Evolutionary conservation across 2,797 vertebrate species (phyloP).

Genomic region (Botia kubotai): DNA sequence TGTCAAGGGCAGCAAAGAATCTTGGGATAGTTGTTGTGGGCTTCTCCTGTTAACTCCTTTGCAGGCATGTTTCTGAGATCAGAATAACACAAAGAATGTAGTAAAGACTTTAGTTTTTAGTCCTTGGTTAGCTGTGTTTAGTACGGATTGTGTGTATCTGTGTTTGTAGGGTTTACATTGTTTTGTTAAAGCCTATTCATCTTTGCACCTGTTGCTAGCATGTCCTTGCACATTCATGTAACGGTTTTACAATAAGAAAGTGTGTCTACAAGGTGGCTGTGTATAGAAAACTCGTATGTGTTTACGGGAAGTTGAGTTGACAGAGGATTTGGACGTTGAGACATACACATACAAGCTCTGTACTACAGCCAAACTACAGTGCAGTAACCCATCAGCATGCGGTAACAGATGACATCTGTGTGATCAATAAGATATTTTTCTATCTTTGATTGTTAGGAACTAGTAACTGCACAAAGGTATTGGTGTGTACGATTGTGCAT

Average conservation of each 20-base stretch:
- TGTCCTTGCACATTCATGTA: constrained; percentile 52
- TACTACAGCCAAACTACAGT: neutral
- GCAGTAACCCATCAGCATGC: neutral
- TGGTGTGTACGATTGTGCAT: neutral
- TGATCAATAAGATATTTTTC: neutral
- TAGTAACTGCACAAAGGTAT: neutral
- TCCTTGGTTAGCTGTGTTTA: neutral
- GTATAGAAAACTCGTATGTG: constrained; percentile 37
- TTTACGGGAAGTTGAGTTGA: constrained; percentile 46
- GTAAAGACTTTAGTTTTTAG: constrained; percentile 13
- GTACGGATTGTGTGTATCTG: constrained; percentile 16
- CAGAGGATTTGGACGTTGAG: constrained; percentile 57
- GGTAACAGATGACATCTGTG: neutral
- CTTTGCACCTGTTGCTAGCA: constrained; percentile 72
- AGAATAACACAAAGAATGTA: constrained; percentile 2
- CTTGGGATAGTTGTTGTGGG: constrained; percentile 3
- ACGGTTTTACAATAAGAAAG: constrained; percentile 72
- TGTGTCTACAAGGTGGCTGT: constrained; percentile 28
- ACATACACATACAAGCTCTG: constrained; percentile 4
- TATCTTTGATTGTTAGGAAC: constrained; percentile 2
- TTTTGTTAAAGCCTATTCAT: constrained; percentile 73
- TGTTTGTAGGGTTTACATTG: constrained; percentile 57
- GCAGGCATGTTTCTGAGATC: constrained; percentile 19
- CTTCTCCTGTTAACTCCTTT: constrained; percentile 11
- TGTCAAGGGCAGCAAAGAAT: constrained; percentile 28